Percentiles rank a stretch among this genome's conserved stretches.
phyloP scores from a whole-genome alignment of 2,113 vertebrate genomes.

The Isurus oxyrinchus region DNA sequence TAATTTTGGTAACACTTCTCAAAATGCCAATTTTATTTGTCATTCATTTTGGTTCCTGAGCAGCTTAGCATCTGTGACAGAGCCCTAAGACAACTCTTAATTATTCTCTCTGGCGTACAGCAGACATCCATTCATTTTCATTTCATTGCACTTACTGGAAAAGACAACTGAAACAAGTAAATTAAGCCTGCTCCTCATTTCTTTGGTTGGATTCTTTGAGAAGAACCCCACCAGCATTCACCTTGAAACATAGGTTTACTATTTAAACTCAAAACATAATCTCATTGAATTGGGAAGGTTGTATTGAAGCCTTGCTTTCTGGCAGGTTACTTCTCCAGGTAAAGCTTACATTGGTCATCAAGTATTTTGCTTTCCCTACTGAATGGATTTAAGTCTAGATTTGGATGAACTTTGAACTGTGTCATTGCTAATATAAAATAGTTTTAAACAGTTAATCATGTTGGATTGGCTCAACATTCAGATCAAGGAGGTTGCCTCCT shows the following conservation, averaged over 20 bases:
- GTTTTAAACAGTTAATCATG: too few species aligned
- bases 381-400: too few species aligned
- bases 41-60: too few species aligned
- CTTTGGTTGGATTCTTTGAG: constrained; percentile 34
- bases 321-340: background rate
- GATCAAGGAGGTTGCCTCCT: too few species aligned
- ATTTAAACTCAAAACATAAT: background rate
- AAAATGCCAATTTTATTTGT: too few species aligned
- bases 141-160: too few species aligned
- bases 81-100: background rate
- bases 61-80: background rate
- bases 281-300: background rate
- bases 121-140: background rate
- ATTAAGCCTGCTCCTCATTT: background rate
- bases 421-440: too few species aligned
- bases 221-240: background rate
- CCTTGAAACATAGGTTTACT: background rate
- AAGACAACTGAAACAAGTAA: background rate
- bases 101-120: background rate
- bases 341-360: too few species aligned
- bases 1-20: too few species aligned
- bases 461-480: too few species aligned
- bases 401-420: too few species aligned
- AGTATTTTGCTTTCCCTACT: too few species aligned
- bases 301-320: background rate